Percentiles rank a stretch among this genome's conserved stretches.
These are phyloP conservation scores for Sebastes itinus DNA, from an alignment of 2,797 vertebrate species.

Conservation along the genomic window DNA sequence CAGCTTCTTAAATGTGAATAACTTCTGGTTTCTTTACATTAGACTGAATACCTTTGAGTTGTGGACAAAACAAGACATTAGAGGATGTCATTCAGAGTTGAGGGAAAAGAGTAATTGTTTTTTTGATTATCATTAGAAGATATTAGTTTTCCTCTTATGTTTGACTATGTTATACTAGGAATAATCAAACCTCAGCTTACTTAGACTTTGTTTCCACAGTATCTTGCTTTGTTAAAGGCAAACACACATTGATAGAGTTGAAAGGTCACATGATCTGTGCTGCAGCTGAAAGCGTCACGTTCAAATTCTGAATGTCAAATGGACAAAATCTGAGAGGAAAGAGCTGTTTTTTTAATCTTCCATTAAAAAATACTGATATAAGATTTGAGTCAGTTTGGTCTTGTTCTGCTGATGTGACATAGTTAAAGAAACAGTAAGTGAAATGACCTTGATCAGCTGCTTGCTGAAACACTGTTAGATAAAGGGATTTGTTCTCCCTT, in stretches of 20 bases:
- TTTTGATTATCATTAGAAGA: background rate
- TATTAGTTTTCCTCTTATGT: background rate
- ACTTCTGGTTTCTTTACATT: too few relatives aligned
- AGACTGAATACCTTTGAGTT: too few relatives aligned
- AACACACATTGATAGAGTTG: background rate
- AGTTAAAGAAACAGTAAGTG: background rate
- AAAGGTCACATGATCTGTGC: background rate
- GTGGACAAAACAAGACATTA: too few relatives aligned
- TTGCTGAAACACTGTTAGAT: background rate
- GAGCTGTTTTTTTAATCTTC: background rate
- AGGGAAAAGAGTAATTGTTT: background rate
- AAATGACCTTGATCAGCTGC: background rate
- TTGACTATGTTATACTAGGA: background rate
- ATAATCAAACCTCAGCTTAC: background rate
- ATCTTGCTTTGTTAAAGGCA: background rate
- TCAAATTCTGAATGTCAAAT: background rate
- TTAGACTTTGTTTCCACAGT: background rate
- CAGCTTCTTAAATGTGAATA: too few relatives aligned
- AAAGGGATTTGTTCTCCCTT: background rate
- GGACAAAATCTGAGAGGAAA: background rate
- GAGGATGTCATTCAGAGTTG: background rate
- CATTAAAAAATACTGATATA: background rate
- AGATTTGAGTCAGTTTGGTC: background rate
- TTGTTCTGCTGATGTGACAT: background rate
- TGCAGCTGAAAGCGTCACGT: background rate